A percentile compares a stretch with the other conserved stretches of the same genome.
These are phyloP conservation scores for Holothuria glaberrima DNA, from an alignment of 35 echinoderm and acorn worm genomes.

Conservation along the genomic window DNA sequence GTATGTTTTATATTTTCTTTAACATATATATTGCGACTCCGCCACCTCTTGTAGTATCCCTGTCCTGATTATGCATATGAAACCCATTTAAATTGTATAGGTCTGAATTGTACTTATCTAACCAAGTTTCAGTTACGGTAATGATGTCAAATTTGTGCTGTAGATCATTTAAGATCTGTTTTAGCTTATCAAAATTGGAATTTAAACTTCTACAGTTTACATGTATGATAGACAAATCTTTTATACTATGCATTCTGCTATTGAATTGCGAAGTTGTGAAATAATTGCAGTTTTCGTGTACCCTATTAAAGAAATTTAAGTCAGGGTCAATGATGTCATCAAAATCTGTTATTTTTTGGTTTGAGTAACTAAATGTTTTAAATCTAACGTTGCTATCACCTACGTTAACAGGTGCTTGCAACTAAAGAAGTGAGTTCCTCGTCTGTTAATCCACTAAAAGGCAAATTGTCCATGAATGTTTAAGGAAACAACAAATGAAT, in stretches of 20 bases:
- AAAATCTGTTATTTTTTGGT: conserved; percentile 21
- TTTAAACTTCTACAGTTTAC: too few species aligned
- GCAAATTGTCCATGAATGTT: neutral
- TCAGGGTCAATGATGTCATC: neutral
- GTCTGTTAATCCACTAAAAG: conserved; percentile 6
- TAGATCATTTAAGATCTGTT: neutral
- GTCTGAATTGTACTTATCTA: neutral
- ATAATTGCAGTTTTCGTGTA: conserved; percentile 10
- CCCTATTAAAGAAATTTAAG: conserved; percentile 7
- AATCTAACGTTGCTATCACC: neutral
- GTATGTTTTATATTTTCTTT: conserved; percentile 4
- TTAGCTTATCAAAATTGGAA: neutral
- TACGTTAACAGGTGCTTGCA: neutral
- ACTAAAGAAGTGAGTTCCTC: neutral
- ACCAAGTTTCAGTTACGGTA: conserved; percentile 4
- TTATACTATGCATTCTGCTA: neutral
- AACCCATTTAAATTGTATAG: neutral
- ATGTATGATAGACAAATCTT: conserved; percentile 22
- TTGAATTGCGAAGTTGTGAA: conserved; percentile 34
- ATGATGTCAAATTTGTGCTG: neutral
- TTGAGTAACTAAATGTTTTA: neutral
- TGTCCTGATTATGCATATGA: neutral
- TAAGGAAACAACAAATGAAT: neutral
- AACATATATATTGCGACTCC: conserved; percentile 18
- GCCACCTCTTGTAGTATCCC: neutral